Base-by-base conservation (phyloP, 2,113 vertebrate genomes). In the Ranitomeya variabilis region DNA sequence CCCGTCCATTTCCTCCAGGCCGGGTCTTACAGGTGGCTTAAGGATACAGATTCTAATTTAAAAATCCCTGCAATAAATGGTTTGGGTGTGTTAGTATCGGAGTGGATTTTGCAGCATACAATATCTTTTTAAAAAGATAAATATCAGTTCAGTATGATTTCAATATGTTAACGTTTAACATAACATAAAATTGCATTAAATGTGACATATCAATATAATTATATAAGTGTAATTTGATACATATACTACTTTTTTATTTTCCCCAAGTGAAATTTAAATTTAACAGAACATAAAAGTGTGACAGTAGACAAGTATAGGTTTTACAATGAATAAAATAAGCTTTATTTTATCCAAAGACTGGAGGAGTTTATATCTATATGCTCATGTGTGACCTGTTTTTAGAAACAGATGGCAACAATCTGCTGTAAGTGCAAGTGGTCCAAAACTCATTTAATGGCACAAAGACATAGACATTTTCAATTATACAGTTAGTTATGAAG, bases 401-500 rank as follows among this genome's bases (percentile, higher is more conserved):
- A 31, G 59, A 77, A 77, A 78, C 73, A 86, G 85, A 86, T 86
- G 85, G 85, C 21, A 13, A 52, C 85, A 57, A 86, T 86, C 55
- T 86, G 73, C 57, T 78, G 23, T 51, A 62, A 78, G 57, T 77
- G 18, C 14, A 77, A 60, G 16, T 57, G 57, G 57, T 23, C 84
- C 73, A 86, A 86, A 73, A 76, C 76, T 86, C 10, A 64, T 78
- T 59, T 78, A 37, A 86, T 76, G 19, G 73, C 55, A 86, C 23
- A 78, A 86, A 51, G 73, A 52, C 60, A 18, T 78, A 86, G 73
- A 76, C 12, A 86, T 59, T 60, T 55, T 57, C 7, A n/a, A 85
- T 55, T 18, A 7, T 85, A 73, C 45, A 26, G 13, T 57, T 59
- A 71, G 74, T 85, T 74, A 74, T 18, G 51, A 74, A 37, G 83